phyloP scores from a whole-genome alignment of 2,113 vertebrate species.

The Colossoma macropomum region DNA sequence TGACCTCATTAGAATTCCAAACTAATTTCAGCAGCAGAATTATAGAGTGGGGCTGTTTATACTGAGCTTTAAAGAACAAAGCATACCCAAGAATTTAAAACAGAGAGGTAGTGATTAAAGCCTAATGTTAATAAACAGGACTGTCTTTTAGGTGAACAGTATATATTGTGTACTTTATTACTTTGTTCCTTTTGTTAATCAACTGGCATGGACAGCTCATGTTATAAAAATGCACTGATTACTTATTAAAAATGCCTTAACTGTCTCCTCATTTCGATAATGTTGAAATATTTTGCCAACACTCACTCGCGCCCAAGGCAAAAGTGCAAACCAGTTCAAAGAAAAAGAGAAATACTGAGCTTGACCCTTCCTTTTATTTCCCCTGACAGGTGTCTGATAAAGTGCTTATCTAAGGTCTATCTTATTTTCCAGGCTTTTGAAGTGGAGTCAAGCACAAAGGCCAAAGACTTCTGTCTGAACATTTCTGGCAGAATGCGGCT shows the following conservation, averaged over 20 bases:
- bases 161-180: background rate
- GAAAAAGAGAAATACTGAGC: background rate
- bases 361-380: background rate
- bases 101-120: background rate
- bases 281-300: background rate
- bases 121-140: conserved; percentile 13
- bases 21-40: background rate
- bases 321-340: background rate
- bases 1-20: conserved; percentile 27
- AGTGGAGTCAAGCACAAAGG: conserved; percentile 97
- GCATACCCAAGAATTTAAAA: background rate
- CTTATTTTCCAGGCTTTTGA: conserved; percentile 87
- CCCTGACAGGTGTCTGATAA: background rate
- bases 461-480: conserved; percentile 96
- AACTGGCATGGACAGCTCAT: background rate
- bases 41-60: background rate
- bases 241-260: background rate
- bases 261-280: background rate
- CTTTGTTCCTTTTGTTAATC: background rate
- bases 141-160: background rate
- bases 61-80: background rate
- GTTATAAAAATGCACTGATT: background rate
- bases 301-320: background rate
- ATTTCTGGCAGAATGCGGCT: conserved; percentile 89
- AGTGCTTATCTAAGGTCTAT: background rate